These are phyloP conservation scores for Thyatira batis DNA, from an alignment of 2,888 invertebrate genomes.

Conservation along the genomic window DNA sequence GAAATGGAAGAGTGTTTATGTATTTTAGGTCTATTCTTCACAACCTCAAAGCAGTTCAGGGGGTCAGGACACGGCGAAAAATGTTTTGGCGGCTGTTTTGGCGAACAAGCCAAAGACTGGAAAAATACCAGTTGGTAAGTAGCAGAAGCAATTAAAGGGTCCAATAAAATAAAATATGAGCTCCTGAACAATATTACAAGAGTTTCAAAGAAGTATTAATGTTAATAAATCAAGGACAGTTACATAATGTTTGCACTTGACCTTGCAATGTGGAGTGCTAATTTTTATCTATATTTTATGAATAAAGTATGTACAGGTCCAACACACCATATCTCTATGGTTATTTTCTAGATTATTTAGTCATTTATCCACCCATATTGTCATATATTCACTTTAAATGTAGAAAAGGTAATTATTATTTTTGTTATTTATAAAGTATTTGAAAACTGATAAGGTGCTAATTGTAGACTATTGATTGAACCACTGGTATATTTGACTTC, in stretches of 20 bases:
- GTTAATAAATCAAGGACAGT: slow-evolving; percentile 13
- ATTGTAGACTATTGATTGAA: too few species aligned
- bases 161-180: neutral
- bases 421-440: too few species aligned
- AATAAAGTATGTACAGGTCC: neutral
- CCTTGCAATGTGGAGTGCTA: slow-evolving; percentile 45
- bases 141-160: neutral
- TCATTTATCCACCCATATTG: too few species aligned
- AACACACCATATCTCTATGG: neutral
- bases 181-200: slow-evolving; percentile 7
- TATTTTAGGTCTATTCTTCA: slow-evolving; percentile 63
- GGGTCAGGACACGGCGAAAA: slow-evolving; percentile 68
- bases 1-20: slow-evolving; percentile 8
- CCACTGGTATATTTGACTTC: too few species aligned
- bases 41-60: slow-evolving; percentile 44
- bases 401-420: too few species aligned
- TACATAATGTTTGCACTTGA: slow-evolving; percentile 52
- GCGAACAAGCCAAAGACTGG: slow-evolving; percentile 77
- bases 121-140: slow-evolving; percentile 78
- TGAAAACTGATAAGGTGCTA: too few species aligned
- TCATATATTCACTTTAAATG: too few species aligned
- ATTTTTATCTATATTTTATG: slow-evolving; percentile 12
- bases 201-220: slow-evolving; percentile 2
- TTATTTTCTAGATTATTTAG: too few species aligned
- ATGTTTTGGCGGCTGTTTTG: slow-evolving; percentile 76